Base-by-base conservation (phyloP, 1,140 invertebrate genomes). In the Panonychus citri region DNA sequence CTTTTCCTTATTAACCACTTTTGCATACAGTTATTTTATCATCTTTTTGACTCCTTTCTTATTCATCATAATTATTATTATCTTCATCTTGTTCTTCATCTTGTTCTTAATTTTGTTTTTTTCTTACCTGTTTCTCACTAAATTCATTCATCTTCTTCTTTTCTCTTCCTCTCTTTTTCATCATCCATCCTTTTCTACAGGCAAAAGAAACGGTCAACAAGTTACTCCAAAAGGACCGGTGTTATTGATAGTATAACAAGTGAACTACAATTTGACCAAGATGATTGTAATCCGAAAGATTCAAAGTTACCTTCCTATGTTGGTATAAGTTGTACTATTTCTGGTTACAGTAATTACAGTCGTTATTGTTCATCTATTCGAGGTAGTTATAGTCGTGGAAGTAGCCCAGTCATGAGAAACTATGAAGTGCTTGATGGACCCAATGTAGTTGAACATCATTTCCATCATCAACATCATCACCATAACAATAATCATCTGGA, bases 291-390 rank as follows among this genome's bases (percentile, higher is more conserved):
- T 13, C 7, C 37, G 8, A 42, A 40, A 17, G 25, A 19, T 19
- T 21, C 12, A 8, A 59, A 62, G 43, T 55, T 61, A 64, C 85
- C 85, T 0, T 87, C 83, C 54, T 90, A 90, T 67, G 69, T 90
- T 48, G 82, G 81, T 64, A 70, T 90, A 53, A 83, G 85, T 52
- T 87, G 85, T 66, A 85, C 83, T 19, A 83, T 89, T 27, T 87
- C 82, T 70, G 86, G 86, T 12, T 90, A 90, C 66, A 82, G 81
- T 0, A 81, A 81, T 62, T 75, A 82, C 49, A 84, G 79, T 13
- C 82, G 81, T 57, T 87, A 87, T 74, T 63, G 68, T 58, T 66
- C 65, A 3, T 80, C 81, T 64, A 68, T 81, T 25, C 72, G 81
- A 37, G 78, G 79, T 46, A 74, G 75, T 59, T 68, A 64, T 8